Percentiles rank a stretch among this genome's conserved stretches.
Conservation (phyloP, 2,797 vertebrate species). For the Acrocephalus scirpaceus region DNA sequence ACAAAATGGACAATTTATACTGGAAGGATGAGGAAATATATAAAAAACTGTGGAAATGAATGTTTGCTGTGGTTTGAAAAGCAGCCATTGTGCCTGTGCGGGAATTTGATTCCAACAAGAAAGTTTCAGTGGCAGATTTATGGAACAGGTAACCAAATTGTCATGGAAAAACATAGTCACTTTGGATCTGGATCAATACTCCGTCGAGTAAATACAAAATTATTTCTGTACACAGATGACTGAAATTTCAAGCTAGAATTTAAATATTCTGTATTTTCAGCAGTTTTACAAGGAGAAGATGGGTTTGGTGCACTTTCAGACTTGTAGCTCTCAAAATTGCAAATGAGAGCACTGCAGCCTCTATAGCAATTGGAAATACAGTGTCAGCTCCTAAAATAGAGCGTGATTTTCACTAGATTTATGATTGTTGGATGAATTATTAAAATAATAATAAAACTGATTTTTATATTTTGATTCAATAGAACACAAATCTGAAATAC, state of each 20-base stretch:
- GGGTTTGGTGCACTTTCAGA: neutral
- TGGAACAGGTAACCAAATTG: neutral
- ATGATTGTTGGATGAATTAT: neutral
- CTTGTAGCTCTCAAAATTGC: neutral
- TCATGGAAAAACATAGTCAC: neutral
- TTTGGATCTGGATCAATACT: neutral
- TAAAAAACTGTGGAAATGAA: neutral
- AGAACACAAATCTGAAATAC: neutral
- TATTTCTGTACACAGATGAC: neutral
- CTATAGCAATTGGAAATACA: neutral
- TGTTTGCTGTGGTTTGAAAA: neutral
- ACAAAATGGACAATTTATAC: neutral
- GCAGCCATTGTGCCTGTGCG: fast-evolving
- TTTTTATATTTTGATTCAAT: neutral
- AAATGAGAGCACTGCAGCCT: neutral
- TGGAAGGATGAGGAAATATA: neutral
- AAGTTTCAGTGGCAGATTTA: neutral
- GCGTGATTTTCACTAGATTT: neutral
- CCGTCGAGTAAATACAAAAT: neutral
- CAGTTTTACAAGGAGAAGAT: neutral
- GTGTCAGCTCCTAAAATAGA: neutral
- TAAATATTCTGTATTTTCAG: neutral
- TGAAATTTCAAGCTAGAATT: neutral
- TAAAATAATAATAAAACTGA: neutral
- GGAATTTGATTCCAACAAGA: neutral